These are phyloP conservation scores for Eustalomyia histrio DNA, from an alignment of 2,888 invertebrate species.

Conservation along the genomic window DNA sequence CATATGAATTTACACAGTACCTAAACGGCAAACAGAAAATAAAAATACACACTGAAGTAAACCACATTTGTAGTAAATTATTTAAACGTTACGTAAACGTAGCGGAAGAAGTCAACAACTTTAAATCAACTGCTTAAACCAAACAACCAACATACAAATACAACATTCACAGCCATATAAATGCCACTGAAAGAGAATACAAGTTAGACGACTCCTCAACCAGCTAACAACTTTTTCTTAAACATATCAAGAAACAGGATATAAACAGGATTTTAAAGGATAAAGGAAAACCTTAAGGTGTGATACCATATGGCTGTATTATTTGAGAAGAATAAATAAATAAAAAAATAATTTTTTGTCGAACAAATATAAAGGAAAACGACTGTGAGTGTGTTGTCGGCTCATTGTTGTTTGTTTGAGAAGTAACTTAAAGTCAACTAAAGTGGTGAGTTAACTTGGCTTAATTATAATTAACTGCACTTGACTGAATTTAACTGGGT, in stretches of 20 bases:
- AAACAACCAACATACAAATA: slow-evolving; percentile 22
- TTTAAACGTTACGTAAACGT: slow-evolving; percentile 67
- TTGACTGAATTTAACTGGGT: slow-evolving; percentile 65
- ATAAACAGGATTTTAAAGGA: slow-evolving; percentile 62
- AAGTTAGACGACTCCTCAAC: slow-evolving; percentile 34
- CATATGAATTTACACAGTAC: neutral
- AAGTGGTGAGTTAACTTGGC: slow-evolving; percentile 72
- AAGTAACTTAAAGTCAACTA: slow-evolving; percentile 63
- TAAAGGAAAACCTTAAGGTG: slow-evolving; percentile 60
- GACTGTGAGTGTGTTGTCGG: slow-evolving; percentile 11
- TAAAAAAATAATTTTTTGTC: neutral
- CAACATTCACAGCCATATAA: slow-evolving; percentile 11
- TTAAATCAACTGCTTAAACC: slow-evolving; percentile 65
- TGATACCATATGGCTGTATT: slow-evolving; percentile 57
- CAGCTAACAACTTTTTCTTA: slow-evolving; percentile 46
- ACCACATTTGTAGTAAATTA: slow-evolving; percentile 67
- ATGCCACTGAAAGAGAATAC: slow-evolving; percentile 24
- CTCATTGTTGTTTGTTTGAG: slow-evolving; percentile 52
- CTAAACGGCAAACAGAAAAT: slow-evolving; percentile 6
- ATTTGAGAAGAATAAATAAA: neutral
- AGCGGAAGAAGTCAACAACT: slow-evolving; percentile 69
- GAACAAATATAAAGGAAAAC: neutral
- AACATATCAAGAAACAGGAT: slow-evolving; percentile 56
- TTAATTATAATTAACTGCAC: slow-evolving; percentile 78
- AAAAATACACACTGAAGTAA: slow-evolving; percentile 18